phyloP scores from a whole-genome alignment of 1,140 invertebrate species.

The Pollicipes pollicipes region DNA sequence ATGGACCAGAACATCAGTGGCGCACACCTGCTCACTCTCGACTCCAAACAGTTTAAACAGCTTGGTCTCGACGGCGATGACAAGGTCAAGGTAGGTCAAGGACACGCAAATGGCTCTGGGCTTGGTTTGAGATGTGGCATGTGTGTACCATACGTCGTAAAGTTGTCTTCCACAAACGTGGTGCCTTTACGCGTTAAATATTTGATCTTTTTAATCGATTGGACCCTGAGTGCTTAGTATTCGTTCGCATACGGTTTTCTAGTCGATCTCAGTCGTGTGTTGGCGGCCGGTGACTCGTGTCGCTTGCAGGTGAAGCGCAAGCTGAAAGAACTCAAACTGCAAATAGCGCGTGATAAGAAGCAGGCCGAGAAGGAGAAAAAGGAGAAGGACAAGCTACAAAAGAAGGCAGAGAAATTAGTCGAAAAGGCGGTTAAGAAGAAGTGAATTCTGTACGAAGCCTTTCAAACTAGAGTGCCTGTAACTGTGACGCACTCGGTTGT shows the following conservation, averaged over 20 bases:
- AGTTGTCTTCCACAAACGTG: too few species aligned
- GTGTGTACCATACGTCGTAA: too few species aligned
- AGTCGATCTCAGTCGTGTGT: too few species aligned
- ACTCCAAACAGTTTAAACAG: conserved; percentile 70
- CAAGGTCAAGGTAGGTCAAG: conserved; percentile 23
- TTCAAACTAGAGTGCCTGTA: too few species aligned
- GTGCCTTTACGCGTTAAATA: too few species aligned
- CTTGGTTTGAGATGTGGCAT: too few species aligned
- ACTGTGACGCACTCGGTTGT: too few species aligned
- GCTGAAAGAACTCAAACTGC: conserved; percentile 59
- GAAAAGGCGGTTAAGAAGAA: conserved; percentile 34
- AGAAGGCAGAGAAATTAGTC: conserved; percentile 37
- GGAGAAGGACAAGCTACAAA: conserved; percentile 50
- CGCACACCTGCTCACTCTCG: conserved; percentile 53
- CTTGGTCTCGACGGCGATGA: conserved; percentile 55
- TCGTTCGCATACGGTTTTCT: too few species aligned
- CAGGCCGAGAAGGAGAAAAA: conserved; percentile 52
- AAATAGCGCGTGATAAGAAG: conserved; percentile 52
- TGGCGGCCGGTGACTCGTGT: not conserved
- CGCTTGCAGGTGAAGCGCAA: conserved; percentile 67
- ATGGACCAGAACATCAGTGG: conserved; percentile 67
- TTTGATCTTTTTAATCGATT: too few species aligned
- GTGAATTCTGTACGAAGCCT: too few species aligned
- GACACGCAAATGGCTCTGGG: too few species aligned
- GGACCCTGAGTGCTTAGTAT: too few species aligned